phyloP scores from a whole-genome alignment of 2,113 vertebrate genomes.

The Cercopithecus mona region DNA sequence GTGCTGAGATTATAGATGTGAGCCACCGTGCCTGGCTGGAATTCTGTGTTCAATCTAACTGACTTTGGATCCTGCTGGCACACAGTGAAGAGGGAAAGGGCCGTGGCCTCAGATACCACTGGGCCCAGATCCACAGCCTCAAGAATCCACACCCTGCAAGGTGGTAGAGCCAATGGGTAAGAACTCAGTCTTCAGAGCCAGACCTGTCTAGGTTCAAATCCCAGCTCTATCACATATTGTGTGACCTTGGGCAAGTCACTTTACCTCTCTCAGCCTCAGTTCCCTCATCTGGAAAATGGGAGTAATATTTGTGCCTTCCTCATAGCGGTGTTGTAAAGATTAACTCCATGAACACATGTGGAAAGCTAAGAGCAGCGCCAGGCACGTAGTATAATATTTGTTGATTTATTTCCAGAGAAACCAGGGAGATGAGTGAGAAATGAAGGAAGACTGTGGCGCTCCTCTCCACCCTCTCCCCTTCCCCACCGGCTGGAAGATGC shows the following conservation, averaged over 20 bases:
- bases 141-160: neutral
- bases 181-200: neutral
- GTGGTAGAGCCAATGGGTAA: neutral
- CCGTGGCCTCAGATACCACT: neutral
- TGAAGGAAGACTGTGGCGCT: neutral
- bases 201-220: neutral
- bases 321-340: neutral
- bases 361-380: neutral
- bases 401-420: conserved; percentile 48
- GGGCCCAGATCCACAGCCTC: neutral
- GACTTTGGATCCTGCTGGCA: neutral
- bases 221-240: neutral
- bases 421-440: conserved; percentile 43
- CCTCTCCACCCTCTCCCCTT: conserved; percentile 45
- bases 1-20: neutral
- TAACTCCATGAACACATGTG: neutral
- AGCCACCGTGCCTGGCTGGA: neutral
- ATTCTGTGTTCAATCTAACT: conserved; percentile 9
- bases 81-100: neutral
- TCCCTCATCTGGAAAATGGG: neutral
- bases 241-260: neutral
- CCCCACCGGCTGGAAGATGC: conserved; percentile 63
- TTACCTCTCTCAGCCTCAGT: neutral
- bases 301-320: neutral
- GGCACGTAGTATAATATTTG: neutral